Evolutionary conservation across 2,113 vertebrate genomes (phyloP).

Genomic region (Microtus pennsylvanicus): DNA sequence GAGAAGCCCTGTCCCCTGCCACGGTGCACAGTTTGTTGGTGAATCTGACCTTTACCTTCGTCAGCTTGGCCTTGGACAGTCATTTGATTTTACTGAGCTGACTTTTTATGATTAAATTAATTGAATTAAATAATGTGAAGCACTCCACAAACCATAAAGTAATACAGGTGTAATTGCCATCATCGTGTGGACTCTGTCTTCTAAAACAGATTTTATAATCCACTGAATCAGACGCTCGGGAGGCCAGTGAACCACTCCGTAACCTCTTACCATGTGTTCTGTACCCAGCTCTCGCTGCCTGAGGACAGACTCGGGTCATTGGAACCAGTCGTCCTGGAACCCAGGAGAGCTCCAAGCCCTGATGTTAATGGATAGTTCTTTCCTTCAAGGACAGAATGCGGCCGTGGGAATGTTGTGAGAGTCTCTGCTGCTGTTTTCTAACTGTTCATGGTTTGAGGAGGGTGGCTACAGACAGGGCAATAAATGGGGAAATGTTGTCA

Average conservation of each 20-base stretch:
- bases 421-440: background rate
- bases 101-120: constrained; percentile 8
- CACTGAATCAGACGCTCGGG: background rate
- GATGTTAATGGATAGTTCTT: background rate
- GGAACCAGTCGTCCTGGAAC: background rate
- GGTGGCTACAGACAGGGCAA: rapidly evolving
- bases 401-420: background rate
- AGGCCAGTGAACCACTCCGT: background rate
- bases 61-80: background rate
- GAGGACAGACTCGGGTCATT: background rate
- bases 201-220: background rate
- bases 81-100: constrained; percentile 13
- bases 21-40: background rate
- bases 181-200: constrained; percentile 18
- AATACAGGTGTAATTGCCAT: constrained; percentile 26
- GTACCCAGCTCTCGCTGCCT: background rate
- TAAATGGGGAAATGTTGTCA: background rate
- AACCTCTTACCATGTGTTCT: background rate
- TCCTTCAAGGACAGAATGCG: background rate
- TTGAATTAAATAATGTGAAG: constrained; percentile 27
- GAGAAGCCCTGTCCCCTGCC: background rate
- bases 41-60: background rate
- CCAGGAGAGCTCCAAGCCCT: background rate
- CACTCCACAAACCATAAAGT: background rate
- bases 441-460: background rate